A percentile compares a stretch with the other conserved stretches of the same genome.
Evolutionary conservation across 2,888 invertebrate genomes (phyloP).

Genomic region (Melieria omissa): DNA sequence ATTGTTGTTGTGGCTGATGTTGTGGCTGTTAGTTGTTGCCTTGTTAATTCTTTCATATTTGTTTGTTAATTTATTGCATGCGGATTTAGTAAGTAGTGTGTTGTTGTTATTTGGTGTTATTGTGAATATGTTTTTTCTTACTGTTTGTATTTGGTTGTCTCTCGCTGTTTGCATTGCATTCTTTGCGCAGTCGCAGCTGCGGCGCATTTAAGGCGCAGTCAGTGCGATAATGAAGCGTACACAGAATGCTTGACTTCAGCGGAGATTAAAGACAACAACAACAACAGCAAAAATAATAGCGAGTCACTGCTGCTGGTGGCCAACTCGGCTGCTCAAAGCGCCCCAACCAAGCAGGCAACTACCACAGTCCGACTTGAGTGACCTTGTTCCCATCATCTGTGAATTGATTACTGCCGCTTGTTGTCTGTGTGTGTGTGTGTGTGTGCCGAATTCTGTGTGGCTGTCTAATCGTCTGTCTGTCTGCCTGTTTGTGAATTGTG

Average conservation of each 20-base stretch:
- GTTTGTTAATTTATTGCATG: background rate
- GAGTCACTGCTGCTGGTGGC: no score
- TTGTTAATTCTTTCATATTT: background rate
- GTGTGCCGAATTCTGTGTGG: background rate
- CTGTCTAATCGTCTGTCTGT: no score
- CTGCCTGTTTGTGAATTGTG: no score
- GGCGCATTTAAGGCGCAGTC: background rate
- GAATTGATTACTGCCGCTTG: background rate
- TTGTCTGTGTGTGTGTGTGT: background rate
- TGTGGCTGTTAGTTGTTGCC: background rate
- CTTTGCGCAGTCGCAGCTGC: background rate
- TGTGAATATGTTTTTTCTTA: no score
- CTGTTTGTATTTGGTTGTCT: background rate
- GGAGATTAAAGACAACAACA: background rate
- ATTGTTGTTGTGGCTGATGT: no score
- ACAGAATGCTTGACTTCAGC: background rate
- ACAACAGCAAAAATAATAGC: background rate
- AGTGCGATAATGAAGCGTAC: background rate
- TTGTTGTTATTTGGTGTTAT: no score
- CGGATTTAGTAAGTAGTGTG: background rate
- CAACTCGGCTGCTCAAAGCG: background rate
- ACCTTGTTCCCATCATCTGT: constrained; percentile 2
- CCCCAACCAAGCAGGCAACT: background rate
- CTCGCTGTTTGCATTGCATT: background rate
- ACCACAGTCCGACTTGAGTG: background rate